phyloP scores from a whole-genome alignment of 2,888 invertebrate genomes.

The Eupithecia pulchellata region DNA sequence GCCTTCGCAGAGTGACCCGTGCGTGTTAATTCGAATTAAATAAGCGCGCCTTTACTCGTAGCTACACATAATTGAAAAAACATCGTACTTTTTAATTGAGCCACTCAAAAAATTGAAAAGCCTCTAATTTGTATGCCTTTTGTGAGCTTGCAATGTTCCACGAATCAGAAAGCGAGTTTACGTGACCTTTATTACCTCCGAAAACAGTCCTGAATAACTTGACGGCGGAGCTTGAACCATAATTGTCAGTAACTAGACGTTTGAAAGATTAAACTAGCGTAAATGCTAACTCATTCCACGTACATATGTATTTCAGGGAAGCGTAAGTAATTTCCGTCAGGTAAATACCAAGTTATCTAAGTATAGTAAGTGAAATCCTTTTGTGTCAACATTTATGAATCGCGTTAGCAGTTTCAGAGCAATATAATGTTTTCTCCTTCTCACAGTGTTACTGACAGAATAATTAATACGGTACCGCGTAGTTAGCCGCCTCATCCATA shows the following conservation, averaged over 20 bases:
- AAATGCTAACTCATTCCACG: constrained; percentile 15
- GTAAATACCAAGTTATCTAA: not conserved
- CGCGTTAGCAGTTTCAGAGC: not conserved
- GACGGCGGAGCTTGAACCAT: constrained; percentile 2
- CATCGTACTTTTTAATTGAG: constrained; percentile 3
- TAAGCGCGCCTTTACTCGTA: not conserved
- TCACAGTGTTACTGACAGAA: constrained; percentile 20
- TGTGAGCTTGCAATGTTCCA: not conserved
- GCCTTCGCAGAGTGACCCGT: not conserved
- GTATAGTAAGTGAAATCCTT: constrained; percentile 4
- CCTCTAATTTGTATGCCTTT: constrained; percentile 16
- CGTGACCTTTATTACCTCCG: constrained; percentile 11
- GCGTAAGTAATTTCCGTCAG: not conserved
- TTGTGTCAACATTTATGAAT: constrained; percentile 10
- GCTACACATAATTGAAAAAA: not conserved
- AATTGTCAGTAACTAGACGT: constrained; percentile 8
- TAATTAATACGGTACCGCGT: constrained; percentile 12
- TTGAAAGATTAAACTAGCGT: constrained; percentile 8
- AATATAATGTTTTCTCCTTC: constrained; percentile 13
- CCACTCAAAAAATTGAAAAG: constrained; percentile 11
- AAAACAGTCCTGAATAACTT: constrained; percentile 10
- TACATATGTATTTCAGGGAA: not conserved
- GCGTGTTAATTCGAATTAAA: not conserved
- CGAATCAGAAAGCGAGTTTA: constrained; percentile 11
- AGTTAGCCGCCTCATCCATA: constrained; percentile 15